Percentiles rank a stretch among this genome's conserved stretches.
Evolutionary conservation across 2,888 invertebrate genomes (phyloP).

Genomic region (Orchesella flavescens): DNA sequence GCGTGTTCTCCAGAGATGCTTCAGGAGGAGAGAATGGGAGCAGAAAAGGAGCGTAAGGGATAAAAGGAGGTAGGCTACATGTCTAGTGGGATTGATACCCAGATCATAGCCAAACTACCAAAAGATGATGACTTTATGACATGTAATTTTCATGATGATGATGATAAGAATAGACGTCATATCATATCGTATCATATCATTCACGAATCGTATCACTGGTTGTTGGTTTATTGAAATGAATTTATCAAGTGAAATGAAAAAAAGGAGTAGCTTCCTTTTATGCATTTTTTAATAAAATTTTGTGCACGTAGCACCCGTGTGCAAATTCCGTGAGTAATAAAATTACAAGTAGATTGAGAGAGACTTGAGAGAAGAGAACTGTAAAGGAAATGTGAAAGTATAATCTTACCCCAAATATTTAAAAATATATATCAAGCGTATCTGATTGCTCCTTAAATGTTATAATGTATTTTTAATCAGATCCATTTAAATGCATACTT

Average conservation of each 20-base stretch:
- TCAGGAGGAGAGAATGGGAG: conserved; percentile 24
- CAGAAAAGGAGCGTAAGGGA: conserved; percentile 3
- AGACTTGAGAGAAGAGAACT: no score
- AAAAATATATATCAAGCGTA: no score
- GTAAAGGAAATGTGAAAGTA: no score
- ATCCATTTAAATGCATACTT: no score
- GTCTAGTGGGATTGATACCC: not conserved
- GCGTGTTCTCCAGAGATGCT: conserved; percentile 33
- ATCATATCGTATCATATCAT: not conserved
- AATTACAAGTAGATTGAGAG: not conserved
- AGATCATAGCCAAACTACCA: conserved; percentile 18
- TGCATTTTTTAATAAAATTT: not conserved
- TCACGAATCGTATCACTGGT: no score
- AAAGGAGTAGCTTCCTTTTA: not conserved
- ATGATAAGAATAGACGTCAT: not conserved
- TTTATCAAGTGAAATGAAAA: not conserved
- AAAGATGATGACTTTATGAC: conserved; percentile 11
- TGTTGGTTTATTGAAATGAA: not conserved
- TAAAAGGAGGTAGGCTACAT: not conserved
- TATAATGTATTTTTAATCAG: no score
- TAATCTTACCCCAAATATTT: no score
- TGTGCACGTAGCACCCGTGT: not conserved
- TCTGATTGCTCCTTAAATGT: no score
- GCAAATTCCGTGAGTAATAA: not conserved
- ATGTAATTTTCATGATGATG: conserved; percentile 18